Base-by-base conservation (phyloP, 2,888 invertebrate species). In the Oscheius onirici region DNA sequence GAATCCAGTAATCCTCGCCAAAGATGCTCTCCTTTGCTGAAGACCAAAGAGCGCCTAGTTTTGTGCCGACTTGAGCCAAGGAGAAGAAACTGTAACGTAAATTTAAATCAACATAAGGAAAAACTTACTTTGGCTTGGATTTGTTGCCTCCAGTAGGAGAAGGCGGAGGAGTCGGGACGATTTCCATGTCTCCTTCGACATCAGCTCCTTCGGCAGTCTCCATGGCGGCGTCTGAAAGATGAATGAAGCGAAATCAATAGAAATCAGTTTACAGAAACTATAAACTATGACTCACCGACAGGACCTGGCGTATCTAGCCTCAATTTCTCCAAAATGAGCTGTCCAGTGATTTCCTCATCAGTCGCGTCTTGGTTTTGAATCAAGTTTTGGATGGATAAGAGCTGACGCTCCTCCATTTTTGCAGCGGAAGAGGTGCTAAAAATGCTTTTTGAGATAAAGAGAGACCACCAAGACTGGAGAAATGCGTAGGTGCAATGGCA, bases 1-100 rank as follows among this genome's bases (percentile, higher is more conserved):
- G 84, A 44, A 84, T 84, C 84, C 84, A 84, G 60, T 84, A 84
- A 69, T 85, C 83, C 71, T 85, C 84, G 8, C 84, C 84, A 60
- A 83, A 84, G 20, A 84, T 71, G 20, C 74, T 69, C 49, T 84
- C 84, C 15, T 78, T 68, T 11, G 84, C 84, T 2, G 76, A 77
- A 10, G 83, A 77, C 84, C 84, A 84, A 28, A 84, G 68, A 61
- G 84, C 84, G 55, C 80, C 82, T 44, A 84, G 71, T 54, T 84
- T 84, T 0, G 79, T 57, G 0, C 80, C 71, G 41, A 84, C 84
- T 72, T 84, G 83, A 2, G 83, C 80, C 41, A 84, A 65, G 6
- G 84, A 84, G 67, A 84, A 84, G 20, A 84, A 71, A 20, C 83
- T 84, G 80, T 11, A 24, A 44, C 44, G 78, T 77, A 41, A 82